These are phyloP conservation scores for Platorchestia sp. DNA, from an alignment of 1,140 invertebrate species.

Conservation along the genomic window DNA sequence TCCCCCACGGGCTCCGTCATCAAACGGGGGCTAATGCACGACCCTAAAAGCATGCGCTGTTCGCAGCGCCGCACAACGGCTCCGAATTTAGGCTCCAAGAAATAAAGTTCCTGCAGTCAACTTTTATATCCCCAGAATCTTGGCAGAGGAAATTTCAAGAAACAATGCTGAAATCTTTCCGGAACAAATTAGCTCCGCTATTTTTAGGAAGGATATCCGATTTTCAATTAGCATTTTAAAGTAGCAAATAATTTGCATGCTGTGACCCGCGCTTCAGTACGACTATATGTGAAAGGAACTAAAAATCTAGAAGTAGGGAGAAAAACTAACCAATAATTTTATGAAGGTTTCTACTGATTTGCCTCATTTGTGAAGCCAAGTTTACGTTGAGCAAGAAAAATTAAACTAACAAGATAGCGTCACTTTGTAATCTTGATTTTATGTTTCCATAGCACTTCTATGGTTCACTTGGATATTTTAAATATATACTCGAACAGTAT, in stretches of 20 bases:
- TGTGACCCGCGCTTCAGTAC: neutral
- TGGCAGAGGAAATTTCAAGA: neutral
- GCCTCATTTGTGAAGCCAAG: neutral
- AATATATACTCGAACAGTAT: no score
- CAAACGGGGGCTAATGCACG: neutral
- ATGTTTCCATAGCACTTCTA: no score
- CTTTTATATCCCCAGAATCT: neutral
- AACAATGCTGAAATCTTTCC: neutral
- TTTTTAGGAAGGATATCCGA: neutral
- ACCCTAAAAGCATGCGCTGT: neutral
- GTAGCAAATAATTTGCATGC: neutral
- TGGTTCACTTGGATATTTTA: neutral
- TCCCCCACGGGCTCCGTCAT: constrained; percentile 1
- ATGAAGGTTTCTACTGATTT: neutral
- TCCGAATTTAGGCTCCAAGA: neutral
- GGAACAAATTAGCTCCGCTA: neutral
- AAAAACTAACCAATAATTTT: neutral
- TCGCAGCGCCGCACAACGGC: neutral
- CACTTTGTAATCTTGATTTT: neutral
- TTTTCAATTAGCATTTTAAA: neutral
- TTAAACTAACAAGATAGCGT: neutral
- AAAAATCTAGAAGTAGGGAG: neutral
- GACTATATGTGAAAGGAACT: neutral
- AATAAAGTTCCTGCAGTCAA: neutral
- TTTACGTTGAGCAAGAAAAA: neutral